These are phyloP conservation scores for Philereme vetulata DNA, from an alignment of 2,888 invertebrate genomes.

Conservation along the genomic window DNA sequence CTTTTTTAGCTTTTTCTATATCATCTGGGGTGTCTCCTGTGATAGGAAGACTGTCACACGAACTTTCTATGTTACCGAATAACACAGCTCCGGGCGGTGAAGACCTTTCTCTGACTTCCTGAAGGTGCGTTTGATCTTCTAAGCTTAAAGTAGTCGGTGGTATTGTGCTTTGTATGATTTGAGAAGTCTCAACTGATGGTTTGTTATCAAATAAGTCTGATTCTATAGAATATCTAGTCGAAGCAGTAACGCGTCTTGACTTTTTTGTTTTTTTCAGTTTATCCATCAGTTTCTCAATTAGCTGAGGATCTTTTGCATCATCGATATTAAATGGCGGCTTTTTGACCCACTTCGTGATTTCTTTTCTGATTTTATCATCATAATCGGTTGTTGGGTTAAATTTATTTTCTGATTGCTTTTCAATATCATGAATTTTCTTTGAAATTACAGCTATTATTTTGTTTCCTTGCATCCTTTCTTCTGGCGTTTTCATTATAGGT, in stretches of 20 bases:
- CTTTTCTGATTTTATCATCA: conserved; percentile 41
- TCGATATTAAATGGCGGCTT: conserved; percentile 46
- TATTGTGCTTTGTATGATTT: conserved; percentile 8
- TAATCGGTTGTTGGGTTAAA: conserved; percentile 30
- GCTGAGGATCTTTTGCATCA: conserved; percentile 30
- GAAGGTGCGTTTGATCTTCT: conserved; percentile 52
- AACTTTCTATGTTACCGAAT: conserved; percentile 45
- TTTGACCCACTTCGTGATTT: conserved; percentile 52
- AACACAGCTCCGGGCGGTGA: conserved; percentile 39
- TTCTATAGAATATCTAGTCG: conserved; percentile 30
- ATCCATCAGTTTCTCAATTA: conserved; percentile 44
- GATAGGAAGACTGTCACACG: conserved; percentile 50
- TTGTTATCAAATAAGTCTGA: conserved; percentile 4
- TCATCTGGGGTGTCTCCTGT: conserved; percentile 37
- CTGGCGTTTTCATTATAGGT: conserved; percentile 41
- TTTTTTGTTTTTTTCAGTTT: conserved; percentile 44
- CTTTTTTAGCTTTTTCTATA: conserved; percentile 35
- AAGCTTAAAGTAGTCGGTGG: conserved; percentile 47
- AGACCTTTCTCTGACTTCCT: conserved; percentile 48
- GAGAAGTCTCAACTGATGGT: not conserved
- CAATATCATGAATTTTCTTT: conserved; percentile 53
- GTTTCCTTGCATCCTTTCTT: conserved; percentile 43
- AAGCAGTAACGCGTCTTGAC: conserved; percentile 42
- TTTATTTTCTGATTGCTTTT: conserved; percentile 43
- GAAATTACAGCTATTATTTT: conserved; percentile 52